Evolutionary conservation across 2,888 invertebrate genomes (phyloP), one percentile per base, ranked within the genome.

Genomic region (Empis stercorea): DNA sequence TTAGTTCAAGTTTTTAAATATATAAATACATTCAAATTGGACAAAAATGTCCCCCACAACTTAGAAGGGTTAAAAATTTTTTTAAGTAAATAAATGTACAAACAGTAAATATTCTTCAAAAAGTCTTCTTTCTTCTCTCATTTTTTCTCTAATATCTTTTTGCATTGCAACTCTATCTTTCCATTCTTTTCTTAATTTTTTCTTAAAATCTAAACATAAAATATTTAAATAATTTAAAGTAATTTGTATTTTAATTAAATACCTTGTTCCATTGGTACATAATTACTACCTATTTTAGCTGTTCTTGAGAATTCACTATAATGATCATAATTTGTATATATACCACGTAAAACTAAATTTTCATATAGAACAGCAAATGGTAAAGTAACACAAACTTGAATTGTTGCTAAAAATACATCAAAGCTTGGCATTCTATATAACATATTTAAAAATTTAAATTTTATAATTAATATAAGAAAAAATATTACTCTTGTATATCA

Each of bases 251-350:
- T 37, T 10, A 16, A 16, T 37, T 14, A 27, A 27, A 7, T 27
- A 27, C 23, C 23, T 27, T 16, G 2, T 37, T 16, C 37, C 7
- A 10, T 9, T 37, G 10, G 10, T 5, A 10, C 9, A 16, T 16
- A 16, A 16, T 10, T 10, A 10, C 10, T 15, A 16, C 9, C 10
- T 14, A 16, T 37, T 10, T 3, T 10, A 54, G 4, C 36, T 61
- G 32, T 57, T 60, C 30, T 60, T 60, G 0, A 58, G 34, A 54
- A 53, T 15, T 60, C 57, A 42, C 64, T 59, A 2, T 59, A 51
- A 32, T 56, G 55, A 51, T 66, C 66, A 17, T 61, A 66, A 3
- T 52, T 48, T 1, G 53, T 54, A 43, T 62, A 63, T 4, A 65
- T 34, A 9, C 57, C 61, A 3, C 65, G 57, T 36, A 66, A 39